Evolutionary conservation across 2,113 vertebrate species (phyloP), one percentile per base, ranked within the genome.

Genomic region (Phoenicopterus ruber): DNA sequence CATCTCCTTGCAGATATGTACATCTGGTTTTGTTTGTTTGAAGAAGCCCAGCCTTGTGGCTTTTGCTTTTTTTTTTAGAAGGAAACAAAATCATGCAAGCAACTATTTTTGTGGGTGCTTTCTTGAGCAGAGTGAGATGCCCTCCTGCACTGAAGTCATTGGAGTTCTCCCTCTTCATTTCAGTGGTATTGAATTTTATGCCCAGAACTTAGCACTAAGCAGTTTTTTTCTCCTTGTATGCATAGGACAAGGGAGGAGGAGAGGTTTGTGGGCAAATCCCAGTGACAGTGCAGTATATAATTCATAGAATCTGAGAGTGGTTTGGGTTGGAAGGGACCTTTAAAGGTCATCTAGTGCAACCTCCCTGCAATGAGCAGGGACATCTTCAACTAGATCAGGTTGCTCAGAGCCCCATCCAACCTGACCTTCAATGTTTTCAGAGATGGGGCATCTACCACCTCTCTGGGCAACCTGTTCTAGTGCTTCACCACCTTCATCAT

Each of bases 1-100:
- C 11, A 1, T 5, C 26, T 59, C 52, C n/a, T 57, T 83, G n/a
- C 54, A 62, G 17, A 78, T 65, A 49, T 0, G 0, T 16, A 80
- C 2, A 2, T 54, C 40, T 50, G 72, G 42, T 44, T 86, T 91
- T 49, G 4, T 77, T 86, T 81, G 55, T 66, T 80, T 86, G 72
- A 50, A 93, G 63, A 88, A 82, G 21, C 21, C 32, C 58, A 66
- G 54, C 40, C 46, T 65, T 69, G 65, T 63, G 90, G 36, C 11
- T 90, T 21, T 47, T 55, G 42, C 38, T 74, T 42, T 52, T 67
- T 46, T 55, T 81, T 83, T 90, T 29, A 88, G 72, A 78, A 88
- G 72, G 63, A 44, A 69, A 38, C 16, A 52, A 44, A 74, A 63
- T 44, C n/a, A 73, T n/a, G 38, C 69, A 63, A 71, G n/a, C 32